Evolutionary conservation across 2,888 invertebrate species (phyloP).

Genomic region (Brachyptera putata): DNA sequence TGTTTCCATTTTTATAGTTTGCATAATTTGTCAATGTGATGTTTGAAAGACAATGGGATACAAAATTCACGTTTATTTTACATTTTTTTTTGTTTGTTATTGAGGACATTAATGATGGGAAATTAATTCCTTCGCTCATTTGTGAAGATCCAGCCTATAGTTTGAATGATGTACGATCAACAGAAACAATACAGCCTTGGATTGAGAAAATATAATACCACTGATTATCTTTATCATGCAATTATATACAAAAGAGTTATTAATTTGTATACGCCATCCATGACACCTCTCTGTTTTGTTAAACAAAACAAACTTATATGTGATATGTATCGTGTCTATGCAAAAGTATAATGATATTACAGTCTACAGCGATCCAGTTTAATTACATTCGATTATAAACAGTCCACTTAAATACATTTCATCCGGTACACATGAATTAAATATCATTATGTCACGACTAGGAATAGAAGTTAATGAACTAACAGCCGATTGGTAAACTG

Average conservation of each 20-base stretch:
- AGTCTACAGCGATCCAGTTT: too few species aligned
- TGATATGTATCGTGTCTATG: too few species aligned
- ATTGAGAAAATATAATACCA: neutral
- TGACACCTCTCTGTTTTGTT: slow-evolving; percentile 22
- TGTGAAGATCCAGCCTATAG: slow-evolving; percentile 23
- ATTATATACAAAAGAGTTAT: slow-evolving; percentile 2
- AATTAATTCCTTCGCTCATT: slow-evolving; percentile 26
- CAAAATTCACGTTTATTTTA: slow-evolving; percentile 11
- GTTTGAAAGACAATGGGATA: slow-evolving; percentile 15
- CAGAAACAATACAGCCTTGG: slow-evolving; percentile 5
- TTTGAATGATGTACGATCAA: slow-evolving; percentile 25
- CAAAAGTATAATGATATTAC: too few species aligned
- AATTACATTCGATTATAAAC: too few species aligned
- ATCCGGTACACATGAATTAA: too few species aligned
- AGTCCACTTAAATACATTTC: too few species aligned
- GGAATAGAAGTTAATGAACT: neutral
- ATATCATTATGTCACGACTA: neutral
- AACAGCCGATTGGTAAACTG: too few species aligned
- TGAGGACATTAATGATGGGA: slow-evolving; percentile 25
- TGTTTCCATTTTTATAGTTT: slow-evolving; percentile 14
- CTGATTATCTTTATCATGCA: neutral
- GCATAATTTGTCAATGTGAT: slow-evolving; percentile 20
- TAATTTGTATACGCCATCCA: slow-evolving; percentile 24
- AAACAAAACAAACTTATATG: slow-evolving; percentile 18
- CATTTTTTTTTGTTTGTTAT: slow-evolving; percentile 5